A percentile compares a stretch with the other conserved stretches of the same genome.
Conservation (phyloP, 2,888 invertebrate genomes). For the Eupithecia insigniata region DNA sequence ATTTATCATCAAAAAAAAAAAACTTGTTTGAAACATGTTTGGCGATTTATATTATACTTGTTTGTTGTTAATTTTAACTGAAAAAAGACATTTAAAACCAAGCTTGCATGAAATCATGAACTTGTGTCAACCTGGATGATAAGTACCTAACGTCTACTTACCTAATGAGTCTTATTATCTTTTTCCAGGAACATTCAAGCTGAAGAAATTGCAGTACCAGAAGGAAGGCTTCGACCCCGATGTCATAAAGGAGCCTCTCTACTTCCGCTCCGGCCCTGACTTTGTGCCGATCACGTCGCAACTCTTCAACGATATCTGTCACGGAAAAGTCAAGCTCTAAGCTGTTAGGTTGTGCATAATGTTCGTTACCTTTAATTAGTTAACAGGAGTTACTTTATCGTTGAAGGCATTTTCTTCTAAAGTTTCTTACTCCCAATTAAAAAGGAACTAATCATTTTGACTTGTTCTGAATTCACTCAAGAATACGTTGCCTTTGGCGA, state of each 20-base stretch:
- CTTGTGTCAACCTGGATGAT: not conserved
- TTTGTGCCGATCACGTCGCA: constrained; percentile 86
- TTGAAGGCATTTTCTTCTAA: not conserved
- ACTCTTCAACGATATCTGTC: constrained; percentile 85
- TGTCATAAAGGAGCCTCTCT: constrained; percentile 89
- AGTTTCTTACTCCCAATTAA: not conserved
- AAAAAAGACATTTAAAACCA: not conserved
- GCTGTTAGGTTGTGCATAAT: constrained; percentile 22
- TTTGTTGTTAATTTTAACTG: not conserved
- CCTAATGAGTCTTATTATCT: not conserved
- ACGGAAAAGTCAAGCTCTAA: constrained; percentile 76
- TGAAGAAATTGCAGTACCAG: constrained; percentile 94
- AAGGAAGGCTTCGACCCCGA: constrained; percentile 92
- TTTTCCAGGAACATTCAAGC: constrained; percentile 92
- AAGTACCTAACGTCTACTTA: not conserved
- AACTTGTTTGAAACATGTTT: too few species aligned
- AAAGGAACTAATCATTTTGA: not conserved
- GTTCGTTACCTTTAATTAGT: constrained; percentile 3
- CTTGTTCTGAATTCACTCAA: not conserved
- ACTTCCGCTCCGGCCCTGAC: constrained; percentile 82
- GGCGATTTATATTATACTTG: not conserved
- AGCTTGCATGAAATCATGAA: not conserved
- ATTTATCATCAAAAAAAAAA: too few species aligned
- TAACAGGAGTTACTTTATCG: constrained; percentile 1
- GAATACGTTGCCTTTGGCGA: constrained; percentile 1